These are phyloP conservation scores for Rhinolophus ferrumequinum DNA, from an alignment of 2,113 vertebrate genomes.

Conservation along the genomic window DNA sequence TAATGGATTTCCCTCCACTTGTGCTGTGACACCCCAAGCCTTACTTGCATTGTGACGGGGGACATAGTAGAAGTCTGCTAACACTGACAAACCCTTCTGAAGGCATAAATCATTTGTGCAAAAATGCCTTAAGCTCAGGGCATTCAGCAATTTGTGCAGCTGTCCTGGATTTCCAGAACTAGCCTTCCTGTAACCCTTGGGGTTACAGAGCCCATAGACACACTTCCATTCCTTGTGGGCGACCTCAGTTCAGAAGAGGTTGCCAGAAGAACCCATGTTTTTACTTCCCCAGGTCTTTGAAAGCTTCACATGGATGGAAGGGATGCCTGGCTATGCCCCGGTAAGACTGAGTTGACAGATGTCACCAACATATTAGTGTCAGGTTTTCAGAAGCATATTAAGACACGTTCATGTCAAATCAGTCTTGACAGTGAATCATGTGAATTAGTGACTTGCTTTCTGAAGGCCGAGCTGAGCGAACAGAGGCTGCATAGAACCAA, in stretches of 20 bases:
- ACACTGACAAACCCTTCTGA: not conserved
- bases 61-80: not conserved
- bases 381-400: constrained; percentile 1
- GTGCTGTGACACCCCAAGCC: not conserved
- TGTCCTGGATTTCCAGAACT: not conserved
- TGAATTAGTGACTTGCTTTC: not conserved
- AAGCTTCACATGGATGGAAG: not conserved
- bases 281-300: not conserved
- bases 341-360: not conserved
- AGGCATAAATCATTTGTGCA: not conserved
- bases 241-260: not conserved
- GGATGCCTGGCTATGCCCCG: not conserved
- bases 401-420: not conserved
- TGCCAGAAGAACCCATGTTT: not conserved
- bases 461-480: not conserved
- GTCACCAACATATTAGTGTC: not conserved
- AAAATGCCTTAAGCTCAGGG: not conserved
- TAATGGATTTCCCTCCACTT: not conserved
- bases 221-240: not conserved
- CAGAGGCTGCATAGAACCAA: not conserved
- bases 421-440: not conserved
- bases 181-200: not conserved
- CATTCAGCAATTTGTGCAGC: not conserved
- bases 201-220: too few species aligned
- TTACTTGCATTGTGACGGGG: not conserved